Evolutionary conservation across 2,797 vertebrate genomes (phyloP), one percentile per base, ranked within the genome.

Genomic region (Lacerta agilis): DNA sequence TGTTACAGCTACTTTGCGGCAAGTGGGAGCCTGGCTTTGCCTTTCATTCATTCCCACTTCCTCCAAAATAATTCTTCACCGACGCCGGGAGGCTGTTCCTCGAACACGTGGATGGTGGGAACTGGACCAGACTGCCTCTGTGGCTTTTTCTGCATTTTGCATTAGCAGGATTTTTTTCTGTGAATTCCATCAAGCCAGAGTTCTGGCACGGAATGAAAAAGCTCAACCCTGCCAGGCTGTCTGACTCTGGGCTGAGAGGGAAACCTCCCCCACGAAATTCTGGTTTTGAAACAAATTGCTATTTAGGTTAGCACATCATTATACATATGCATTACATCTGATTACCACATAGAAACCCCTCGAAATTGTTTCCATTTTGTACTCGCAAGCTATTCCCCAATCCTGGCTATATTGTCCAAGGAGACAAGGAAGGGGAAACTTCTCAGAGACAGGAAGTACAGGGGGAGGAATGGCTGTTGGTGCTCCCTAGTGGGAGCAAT

Each of bases 121-220:
- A 96, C 85, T 87, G 41, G 92, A 92, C 92, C 95, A 96, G 94
- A 89, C 95, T 94, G 94, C 95, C 94, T 89, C 82, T 95, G 95
- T 94, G 95, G 94, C 95, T 95, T 25, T 49, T 9, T 23, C 10
- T 64, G 18, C 25, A 18, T 95, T 95, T 95, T 92, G 91, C 92
- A 86, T 92, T 95, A 93, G 79, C 95, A 96, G 93, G 90, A 73
- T 96, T 97, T 96, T 96, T 97, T 96, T 96, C 95, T 95, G 92
- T 91, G 94, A 94, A 95, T 96, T 96, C 95, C 89, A 83, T 95
- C 95, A 93, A 96, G 93, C 93, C 91, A 49, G 73, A 23, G 82
- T 88, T 95, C 81, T 96, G 96, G 95, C 95, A 82, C 64, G 66
- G 13, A 95, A 91, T 88, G 76, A 83, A 90, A 93, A 94, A 90